Conservation (phyloP, 2,797 vertebrate genomes). For the Acestrorhynchus altus region DNA sequence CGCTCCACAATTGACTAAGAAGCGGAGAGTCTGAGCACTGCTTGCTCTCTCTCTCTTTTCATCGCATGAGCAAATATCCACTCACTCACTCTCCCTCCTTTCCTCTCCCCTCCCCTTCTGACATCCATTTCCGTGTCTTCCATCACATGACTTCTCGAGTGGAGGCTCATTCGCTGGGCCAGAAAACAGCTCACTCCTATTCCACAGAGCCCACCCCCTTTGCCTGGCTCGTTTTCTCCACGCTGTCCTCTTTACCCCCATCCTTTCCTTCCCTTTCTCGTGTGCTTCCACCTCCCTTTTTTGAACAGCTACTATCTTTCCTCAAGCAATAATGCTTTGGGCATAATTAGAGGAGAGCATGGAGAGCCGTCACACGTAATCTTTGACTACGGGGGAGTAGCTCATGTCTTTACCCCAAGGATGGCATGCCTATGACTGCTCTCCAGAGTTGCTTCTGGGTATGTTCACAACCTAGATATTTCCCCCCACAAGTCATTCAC, state of each 20-base stretch:
- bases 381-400: not conserved
- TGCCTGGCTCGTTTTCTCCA: constrained; percentile 56
- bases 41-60: constrained; percentile 43
- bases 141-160: constrained; percentile 73
- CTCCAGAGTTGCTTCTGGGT: not conserved
- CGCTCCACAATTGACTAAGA: constrained; percentile 64
- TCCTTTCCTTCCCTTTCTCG: constrained; percentile 27
- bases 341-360: not conserved
- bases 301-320: constrained; percentile 15
- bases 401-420: not conserved
- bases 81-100: constrained; percentile 54
- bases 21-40: constrained; percentile 68
- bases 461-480: not conserved
- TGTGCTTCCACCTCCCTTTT: constrained; percentile 27
- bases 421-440: not conserved
- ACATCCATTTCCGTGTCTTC: constrained; percentile 49
- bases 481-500: constrained; percentile 4
- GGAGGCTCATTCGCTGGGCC: constrained; percentile 68
- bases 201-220: constrained; percentile 69
- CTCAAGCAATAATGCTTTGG: not conserved
- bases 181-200: constrained; percentile 64
- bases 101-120: constrained; percentile 30
- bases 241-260: constrained; percentile 50
- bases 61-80: constrained; percentile 18
- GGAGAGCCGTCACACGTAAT: not conserved